Evolutionary conservation across 2,888 invertebrate genomes (phyloP).

Genomic region (Cetonia aurata): DNA sequence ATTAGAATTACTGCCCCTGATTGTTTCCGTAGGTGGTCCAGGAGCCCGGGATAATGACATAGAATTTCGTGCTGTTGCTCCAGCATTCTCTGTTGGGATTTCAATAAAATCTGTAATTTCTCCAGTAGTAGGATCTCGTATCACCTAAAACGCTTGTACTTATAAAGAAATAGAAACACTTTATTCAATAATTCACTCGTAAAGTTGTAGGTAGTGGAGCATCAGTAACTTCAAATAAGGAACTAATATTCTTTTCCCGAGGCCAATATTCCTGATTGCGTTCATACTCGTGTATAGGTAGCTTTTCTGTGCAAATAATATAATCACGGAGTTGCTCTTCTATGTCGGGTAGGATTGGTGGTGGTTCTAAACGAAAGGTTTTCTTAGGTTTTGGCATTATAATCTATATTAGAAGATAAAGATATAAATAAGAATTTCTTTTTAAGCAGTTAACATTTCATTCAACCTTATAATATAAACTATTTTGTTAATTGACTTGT

Average conservation of each 20-base stretch:
- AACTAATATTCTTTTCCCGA: slow-evolving; percentile 69
- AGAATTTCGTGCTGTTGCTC: slow-evolving; percentile 79
- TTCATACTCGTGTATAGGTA: slow-evolving; percentile 81
- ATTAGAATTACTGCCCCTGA: slow-evolving; percentile 83
- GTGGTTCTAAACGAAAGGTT: slow-evolving; percentile 55
- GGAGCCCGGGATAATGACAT: slow-evolving; percentile 86
- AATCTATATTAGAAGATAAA: background rate
- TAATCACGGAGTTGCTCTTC: slow-evolving; percentile 76
- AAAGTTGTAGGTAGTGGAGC: slow-evolving; percentile 69
- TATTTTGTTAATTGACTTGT: no score
- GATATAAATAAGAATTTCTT: no score
- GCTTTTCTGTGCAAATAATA: slow-evolving; percentile 75
- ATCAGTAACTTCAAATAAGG: slow-evolving; percentile 68
- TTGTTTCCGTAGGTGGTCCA: slow-evolving; percentile 76
- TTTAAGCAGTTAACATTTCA: no score
- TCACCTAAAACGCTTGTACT: slow-evolving; percentile 67
- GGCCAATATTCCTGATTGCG: slow-evolving; percentile 78
- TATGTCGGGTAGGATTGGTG: slow-evolving; percentile 77
- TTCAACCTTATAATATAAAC: no score
- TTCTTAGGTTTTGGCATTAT: slow-evolving; percentile 24
- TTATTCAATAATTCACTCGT: slow-evolving; percentile 62
- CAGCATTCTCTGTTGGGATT: slow-evolving; percentile 71
- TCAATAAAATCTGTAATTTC: slow-evolving; percentile 79
- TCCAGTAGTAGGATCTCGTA: slow-evolving; percentile 82
- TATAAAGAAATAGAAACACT: slow-evolving; percentile 29